These are phyloP conservation scores for Dolichoris vasculosae DNA, from an alignment of 1,140 invertebrate species.

Conservation along the genomic window DNA sequence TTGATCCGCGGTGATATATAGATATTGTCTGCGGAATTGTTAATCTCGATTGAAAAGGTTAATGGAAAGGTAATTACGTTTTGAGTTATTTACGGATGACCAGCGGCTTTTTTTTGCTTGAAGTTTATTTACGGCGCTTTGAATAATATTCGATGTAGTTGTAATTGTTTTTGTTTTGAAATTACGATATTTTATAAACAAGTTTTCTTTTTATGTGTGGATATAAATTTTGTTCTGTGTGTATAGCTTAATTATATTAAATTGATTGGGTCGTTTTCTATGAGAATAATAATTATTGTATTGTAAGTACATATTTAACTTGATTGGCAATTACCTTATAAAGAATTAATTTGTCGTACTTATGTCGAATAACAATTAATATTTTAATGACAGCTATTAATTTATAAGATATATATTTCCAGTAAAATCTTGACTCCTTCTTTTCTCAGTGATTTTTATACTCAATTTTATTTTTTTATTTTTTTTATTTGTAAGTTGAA, in stretches of 20 bases:
- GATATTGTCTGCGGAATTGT: neutral
- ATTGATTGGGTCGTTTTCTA: neutral
- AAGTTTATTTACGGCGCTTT: neutral
- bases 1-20: neutral
- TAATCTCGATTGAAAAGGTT: constrained; percentile 26
- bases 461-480: neutral
- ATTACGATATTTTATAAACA: constrained; percentile 6
- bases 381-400: neutral
- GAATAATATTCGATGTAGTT: constrained; percentile 8
- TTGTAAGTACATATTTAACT: neutral
- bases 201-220: neutral
- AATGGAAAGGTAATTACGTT: constrained; percentile 43
- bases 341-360: no score
- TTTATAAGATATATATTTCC: neutral
- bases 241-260: neutral
- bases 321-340: neutral
- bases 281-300: neutral
- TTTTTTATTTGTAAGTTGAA: no score
- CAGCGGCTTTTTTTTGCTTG: neutral
- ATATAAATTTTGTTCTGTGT: neutral
- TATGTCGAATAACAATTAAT: neutral
- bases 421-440: neutral
- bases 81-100: neutral
- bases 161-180: neutral
- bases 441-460: neutral